Base-by-base conservation (phyloP, 2,113 vertebrate species). In the Prunella himalayana region DNA sequence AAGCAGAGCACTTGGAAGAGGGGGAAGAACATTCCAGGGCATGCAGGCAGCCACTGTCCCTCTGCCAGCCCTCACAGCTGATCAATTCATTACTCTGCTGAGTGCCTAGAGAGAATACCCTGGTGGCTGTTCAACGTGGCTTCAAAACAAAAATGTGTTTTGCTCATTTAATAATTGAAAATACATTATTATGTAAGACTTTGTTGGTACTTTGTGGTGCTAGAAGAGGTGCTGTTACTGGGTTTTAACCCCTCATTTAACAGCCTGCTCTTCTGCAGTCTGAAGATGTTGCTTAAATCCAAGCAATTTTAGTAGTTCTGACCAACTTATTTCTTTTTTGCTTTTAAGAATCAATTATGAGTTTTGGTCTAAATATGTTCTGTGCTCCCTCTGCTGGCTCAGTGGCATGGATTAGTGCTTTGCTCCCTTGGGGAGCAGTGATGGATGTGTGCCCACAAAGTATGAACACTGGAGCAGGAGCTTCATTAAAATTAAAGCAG, bases 161-260 rank as follows among this genome's bases (percentile, higher is more conserved):
- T 87, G 63, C 66, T 94, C 92, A 96, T 92, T 96, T 92, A 91
- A 87, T 96, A 96, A 82, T 90, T 93, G 78, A 51, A 96, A 95
- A 87, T 79, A 63, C 2, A 0, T 86, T 95, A 63, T 84, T 95
- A 82, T 86, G 77, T 73, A 80, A 92, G 68, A 37, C 37, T 87
- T 92, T 0, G 1, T 39, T 64, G 66, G 56, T 92, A 30, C 68
- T 94, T 91, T 2, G 14, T 66, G n/a, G 66, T 57, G 49, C n/a
- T 94, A 28, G 60, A 95, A 84, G 84, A 86, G 71, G 39, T 65
- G 8, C 9, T 77, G 47, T 73, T 71, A 15, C 31, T 61, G 63
- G 72, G 37, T 42, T 85, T 86, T 79, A 66, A 64, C 59, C 65
- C 53, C 13, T 1, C 56, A 7, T 76, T 88, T 85, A 61, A 53